A percentile compares a stretch with the other conserved stretches of the same genome.
These are phyloP conservation scores for Dinoponera quadriceps DNA, from an alignment of 1,140 invertebrate species.

Conservation along the genomic window DNA sequence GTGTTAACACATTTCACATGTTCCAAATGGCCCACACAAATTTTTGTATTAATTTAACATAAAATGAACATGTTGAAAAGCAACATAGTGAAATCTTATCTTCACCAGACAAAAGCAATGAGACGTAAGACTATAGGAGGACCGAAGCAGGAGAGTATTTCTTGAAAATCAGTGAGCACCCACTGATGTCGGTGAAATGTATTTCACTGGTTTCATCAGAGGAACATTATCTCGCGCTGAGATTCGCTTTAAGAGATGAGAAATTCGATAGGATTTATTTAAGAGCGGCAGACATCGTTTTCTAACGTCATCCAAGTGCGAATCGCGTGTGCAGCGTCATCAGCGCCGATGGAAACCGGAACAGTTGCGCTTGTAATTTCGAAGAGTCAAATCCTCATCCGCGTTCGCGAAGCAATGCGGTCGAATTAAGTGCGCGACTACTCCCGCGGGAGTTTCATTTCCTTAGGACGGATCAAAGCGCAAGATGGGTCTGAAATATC, in stretches of 20 bases:
- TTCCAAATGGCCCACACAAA: too few species aligned
- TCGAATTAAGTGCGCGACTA: slow-evolving; percentile 45
- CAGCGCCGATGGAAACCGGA: not conserved
- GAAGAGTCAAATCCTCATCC: not conserved
- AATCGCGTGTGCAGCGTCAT: not conserved
- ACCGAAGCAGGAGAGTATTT: too few species aligned
- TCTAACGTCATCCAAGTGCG: not conserved
- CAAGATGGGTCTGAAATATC: slow-evolving; percentile 45
- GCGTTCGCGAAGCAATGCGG: not conserved
- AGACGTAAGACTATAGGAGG: too few species aligned
- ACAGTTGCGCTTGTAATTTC: not conserved
- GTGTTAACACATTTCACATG: too few species aligned
- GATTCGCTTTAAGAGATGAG: too few species aligned
- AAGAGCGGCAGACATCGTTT: not conserved
- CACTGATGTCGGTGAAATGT: too few species aligned
- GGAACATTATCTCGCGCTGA: too few species aligned
- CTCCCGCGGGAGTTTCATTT: slow-evolving; percentile 19
- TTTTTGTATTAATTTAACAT: too few species aligned
- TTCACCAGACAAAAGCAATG: too few species aligned
- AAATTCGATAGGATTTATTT: not conserved
- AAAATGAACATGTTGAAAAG: not conserved
- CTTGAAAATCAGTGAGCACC: too few species aligned
- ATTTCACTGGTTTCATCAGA: too few species aligned
- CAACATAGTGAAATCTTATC: not conserved
- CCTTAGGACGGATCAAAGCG: slow-evolving; percentile 42